Evolutionary conservation across 2,888 invertebrate genomes (phyloP).

Genomic region (Blastobasis adustella): DNA sequence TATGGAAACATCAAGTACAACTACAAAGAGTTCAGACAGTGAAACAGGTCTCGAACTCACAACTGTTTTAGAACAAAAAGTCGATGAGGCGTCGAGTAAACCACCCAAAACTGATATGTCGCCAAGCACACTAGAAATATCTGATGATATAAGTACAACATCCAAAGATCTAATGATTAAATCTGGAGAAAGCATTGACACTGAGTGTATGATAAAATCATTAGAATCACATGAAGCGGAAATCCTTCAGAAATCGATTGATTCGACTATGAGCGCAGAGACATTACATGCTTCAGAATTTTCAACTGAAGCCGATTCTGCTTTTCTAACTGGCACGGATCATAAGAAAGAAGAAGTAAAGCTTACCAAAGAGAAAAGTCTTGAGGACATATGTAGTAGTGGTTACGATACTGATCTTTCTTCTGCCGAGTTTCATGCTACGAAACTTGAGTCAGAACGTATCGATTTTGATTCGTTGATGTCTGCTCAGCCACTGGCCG

Average conservation of each 20-base stretch:
- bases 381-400: slow-evolving; percentile 81
- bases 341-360: slow-evolving; percentile 62
- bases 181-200: slow-evolving; percentile 68
- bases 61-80: slow-evolving; percentile 34
- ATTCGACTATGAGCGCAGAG: slow-evolving; percentile 69
- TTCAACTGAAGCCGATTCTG: slow-evolving; percentile 69
- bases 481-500: slow-evolving; percentile 63
- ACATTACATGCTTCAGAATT: slow-evolving; percentile 69
- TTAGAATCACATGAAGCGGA: slow-evolving; percentile 70
- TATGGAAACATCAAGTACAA: slow-evolving; percentile 28
- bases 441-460: slow-evolving; percentile 69
- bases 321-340: slow-evolving; percentile 62
- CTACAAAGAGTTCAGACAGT: slow-evolving; percentile 38
- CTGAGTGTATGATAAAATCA: slow-evolving; percentile 69
- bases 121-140: slow-evolving; percentile 52
- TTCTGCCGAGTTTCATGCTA: slow-evolving; percentile 75
- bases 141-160: slow-evolving; percentile 55
- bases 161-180: slow-evolving; percentile 69
- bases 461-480: slow-evolving; percentile 68
- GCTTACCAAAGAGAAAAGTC: slow-evolving; percentile 65
- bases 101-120: slow-evolving; percentile 54
- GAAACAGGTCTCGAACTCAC: slow-evolving; percentile 41
- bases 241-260: slow-evolving; percentile 67
- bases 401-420: slow-evolving; percentile 80
- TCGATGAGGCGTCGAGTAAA: slow-evolving; percentile 33